Evolutionary conservation across 2,888 invertebrate genomes (phyloP).

Genomic region (Apotomis betuletana): DNA sequence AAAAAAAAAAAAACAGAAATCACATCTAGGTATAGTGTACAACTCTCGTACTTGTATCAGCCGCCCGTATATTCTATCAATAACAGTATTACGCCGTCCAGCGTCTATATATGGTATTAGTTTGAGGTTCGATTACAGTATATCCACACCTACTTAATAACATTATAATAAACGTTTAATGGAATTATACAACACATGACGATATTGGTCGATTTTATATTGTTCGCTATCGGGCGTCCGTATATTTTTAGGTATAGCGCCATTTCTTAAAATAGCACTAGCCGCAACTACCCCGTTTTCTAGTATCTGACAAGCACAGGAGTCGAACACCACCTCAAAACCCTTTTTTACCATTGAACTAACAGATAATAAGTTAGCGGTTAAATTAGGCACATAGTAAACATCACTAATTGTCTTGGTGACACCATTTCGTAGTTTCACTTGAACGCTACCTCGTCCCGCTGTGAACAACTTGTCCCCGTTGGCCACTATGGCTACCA

Average conservation of each 20-base stretch:
- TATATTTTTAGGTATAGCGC: not conserved
- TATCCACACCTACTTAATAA: too few species aligned
- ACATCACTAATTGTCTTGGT: conserved; percentile 32
- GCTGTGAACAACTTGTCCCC: conserved; percentile 24
- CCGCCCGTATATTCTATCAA: too few species aligned
- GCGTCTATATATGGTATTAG: too few species aligned
- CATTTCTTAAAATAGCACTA: not conserved
- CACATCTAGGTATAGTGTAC: too few species aligned
- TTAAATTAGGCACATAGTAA: conserved; percentile 9
- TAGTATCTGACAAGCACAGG: not conserved
- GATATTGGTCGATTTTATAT: too few species aligned
- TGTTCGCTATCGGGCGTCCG: too few species aligned
- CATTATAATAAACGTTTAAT: too few species aligned
- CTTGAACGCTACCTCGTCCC: conserved; percentile 15
- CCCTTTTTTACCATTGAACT: conserved; percentile 2
- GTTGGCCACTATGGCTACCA: not conserved
- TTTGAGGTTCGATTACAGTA: too few species aligned
- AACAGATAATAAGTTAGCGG: not conserved
- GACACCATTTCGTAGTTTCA: not conserved
- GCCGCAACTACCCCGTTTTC: not conserved
- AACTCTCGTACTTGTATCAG: too few species aligned
- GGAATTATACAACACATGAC: too few species aligned
- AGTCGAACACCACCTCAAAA: not conserved
- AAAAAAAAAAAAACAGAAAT: too few species aligned
- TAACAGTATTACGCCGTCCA: too few species aligned